Conservation (phyloP, 1,140 invertebrate species). For the Lepidurus couesii region DNA sequence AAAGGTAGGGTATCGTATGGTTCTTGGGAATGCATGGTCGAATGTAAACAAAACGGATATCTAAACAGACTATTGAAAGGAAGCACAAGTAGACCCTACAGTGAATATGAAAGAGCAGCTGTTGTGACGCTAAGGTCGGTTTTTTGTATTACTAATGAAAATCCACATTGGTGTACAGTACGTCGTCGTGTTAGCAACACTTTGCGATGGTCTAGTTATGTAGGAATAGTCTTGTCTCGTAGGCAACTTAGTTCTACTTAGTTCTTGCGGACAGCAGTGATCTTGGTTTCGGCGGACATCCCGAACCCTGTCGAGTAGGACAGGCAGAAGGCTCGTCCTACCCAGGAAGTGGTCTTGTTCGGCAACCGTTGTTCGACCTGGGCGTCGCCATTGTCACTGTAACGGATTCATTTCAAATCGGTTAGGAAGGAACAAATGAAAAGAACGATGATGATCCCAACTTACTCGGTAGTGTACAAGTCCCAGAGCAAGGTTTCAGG, state of each 20-base stretch:
- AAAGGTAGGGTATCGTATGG: too few relatives aligned
- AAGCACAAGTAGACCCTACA: too few relatives aligned
- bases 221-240: too few relatives aligned
- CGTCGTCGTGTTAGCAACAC: too few relatives aligned
- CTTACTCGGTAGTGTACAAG: background rate
- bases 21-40: too few relatives aligned
- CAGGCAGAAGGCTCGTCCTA: background rate
- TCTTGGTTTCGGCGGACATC: background rate
- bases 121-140: too few relatives aligned
- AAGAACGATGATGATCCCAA: background rate
- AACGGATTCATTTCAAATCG: background rate
- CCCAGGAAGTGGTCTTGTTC: background rate
- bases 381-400: background rate
- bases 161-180: too few relatives aligned
- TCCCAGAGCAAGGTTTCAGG: background rate
- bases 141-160: too few relatives aligned
- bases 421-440: background rate
- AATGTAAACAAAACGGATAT: too few relatives aligned
- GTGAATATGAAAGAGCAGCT: too few relatives aligned
- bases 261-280: background rate
- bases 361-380: background rate
- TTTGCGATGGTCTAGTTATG: too few relatives aligned
- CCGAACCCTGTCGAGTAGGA: background rate
- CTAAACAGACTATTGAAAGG: too few relatives aligned
- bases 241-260: background rate